A percentile compares a stretch with the other conserved stretches of the same genome.
Evolutionary conservation across 2,888 invertebrate species (phyloP).

Genomic region (Villa cingulata): DNA sequence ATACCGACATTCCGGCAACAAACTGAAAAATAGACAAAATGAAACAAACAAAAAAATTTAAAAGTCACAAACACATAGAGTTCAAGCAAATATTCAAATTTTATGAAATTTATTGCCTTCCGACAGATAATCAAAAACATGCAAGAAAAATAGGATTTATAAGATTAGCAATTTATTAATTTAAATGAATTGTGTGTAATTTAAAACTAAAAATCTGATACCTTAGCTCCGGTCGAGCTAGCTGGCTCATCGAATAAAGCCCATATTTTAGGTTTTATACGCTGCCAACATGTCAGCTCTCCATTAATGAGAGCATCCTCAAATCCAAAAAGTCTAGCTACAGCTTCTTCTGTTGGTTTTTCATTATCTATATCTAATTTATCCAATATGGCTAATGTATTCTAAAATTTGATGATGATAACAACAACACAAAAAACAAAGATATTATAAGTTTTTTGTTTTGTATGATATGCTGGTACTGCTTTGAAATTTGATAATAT

Average conservation of each 20-base stretch:
- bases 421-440: background rate
- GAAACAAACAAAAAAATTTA: no score
- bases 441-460: no score
- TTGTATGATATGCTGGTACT: no score
- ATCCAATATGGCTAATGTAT: slow-evolving; percentile 89
- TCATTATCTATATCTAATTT: slow-evolving; percentile 90
- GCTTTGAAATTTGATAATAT: no score
- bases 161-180: no score
- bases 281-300: slow-evolving; percentile 74
- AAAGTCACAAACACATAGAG: no score
- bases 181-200: no score
- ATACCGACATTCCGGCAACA: slow-evolving; percentile 81
- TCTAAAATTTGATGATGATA: slow-evolving; percentile 47
- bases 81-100: no score
- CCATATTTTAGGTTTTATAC: slow-evolving; percentile 84
- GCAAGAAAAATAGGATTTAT: no score
- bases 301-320: slow-evolving; percentile 73
- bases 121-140: no score
- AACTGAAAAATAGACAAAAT: slow-evolving; percentile 45
- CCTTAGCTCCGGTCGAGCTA: slow-evolving; percentile 84
- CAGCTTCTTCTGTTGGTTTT: slow-evolving; percentile 82
- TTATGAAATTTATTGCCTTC: no score
- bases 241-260: slow-evolving; percentile 94
- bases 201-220: slow-evolving; percentile 26
- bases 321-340: slow-evolving; percentile 82